Evolutionary conservation across 2,888 invertebrate species (phyloP), one percentile per base, ranked within the genome.

Genomic region (Acholoe squamosa): DNA sequence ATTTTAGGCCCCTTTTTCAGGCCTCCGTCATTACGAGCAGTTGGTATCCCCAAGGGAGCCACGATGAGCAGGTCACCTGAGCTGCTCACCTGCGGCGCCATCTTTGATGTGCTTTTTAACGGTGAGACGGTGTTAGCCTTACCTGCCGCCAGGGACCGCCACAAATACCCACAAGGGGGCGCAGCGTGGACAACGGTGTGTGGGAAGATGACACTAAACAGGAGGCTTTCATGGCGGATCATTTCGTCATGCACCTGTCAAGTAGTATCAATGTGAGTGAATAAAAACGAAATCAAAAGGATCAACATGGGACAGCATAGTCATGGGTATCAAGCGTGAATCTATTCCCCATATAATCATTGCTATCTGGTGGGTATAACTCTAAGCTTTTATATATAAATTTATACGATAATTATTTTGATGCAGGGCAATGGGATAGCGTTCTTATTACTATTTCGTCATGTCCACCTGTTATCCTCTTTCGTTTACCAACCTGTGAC

Each of bases 1-100:
- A 28, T 71, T 71, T 71, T 28, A 28, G 14, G 0, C 14, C 71
- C 28, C 10, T 43, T 43, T 43, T 10, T 10, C 43, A 43, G 43
- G 10, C 43, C 43, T 43, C 43, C 43, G 43, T 71, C 71, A 71
- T 71, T 71, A 71, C 71, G 31, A 14, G 71, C 31, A 25, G 71
- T 28, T 22, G 5, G 25, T 22, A 1, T 28, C 71, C 31, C 71
- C 5, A 28, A 28, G 71, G 71, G 14, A 7, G 14, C 3, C 25
- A 25, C 71, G 28, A 71, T 71, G 71, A 71, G 28, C 31, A 22
- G 28, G 71, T 71, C 25, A 71, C 71, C 71, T 71, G 71, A 71
- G 71, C 71, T 28, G 28, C 71, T 71, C 71, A 71, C 71, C 71
- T 71, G 71, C 25, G 3, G 71, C 71, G 28, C 28, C 71, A 22